A percentile compares a stretch with the other conserved stretches of the same genome.
Conservation (phyloP, 2,113 vertebrate genomes). For the Toxostoma redivivum region DNA sequence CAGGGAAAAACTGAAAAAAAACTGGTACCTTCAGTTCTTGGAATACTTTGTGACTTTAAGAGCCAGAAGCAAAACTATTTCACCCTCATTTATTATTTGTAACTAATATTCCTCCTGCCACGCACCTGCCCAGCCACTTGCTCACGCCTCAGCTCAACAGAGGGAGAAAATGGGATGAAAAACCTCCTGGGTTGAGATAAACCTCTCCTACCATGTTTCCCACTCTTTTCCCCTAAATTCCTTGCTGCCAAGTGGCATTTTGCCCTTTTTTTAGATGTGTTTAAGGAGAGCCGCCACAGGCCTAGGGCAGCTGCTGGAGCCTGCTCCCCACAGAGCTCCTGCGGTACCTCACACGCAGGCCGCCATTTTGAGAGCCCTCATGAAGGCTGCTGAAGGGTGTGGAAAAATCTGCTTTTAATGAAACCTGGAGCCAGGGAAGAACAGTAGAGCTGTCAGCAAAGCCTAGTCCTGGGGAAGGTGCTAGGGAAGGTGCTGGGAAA, state of each 20-base stretch:
- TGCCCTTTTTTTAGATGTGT: background rate
- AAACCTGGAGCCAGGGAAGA: background rate
- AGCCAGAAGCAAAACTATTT: background rate
- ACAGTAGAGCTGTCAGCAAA: background rate
- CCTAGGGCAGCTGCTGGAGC: accelerated
- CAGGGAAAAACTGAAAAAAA: background rate
- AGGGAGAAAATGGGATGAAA: background rate
- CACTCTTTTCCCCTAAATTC: accelerated
- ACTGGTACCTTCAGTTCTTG: background rate
- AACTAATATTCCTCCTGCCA: background rate
- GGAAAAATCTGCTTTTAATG: background rate
- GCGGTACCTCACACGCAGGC: accelerated
- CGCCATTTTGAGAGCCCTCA: background rate
- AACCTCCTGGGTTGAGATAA: accelerated
- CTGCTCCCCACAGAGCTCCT: background rate
- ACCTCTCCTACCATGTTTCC: accelerated
- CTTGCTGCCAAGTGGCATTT: accelerated
- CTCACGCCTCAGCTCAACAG: background rate
- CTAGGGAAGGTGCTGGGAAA: background rate
- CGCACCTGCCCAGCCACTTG: accelerated
- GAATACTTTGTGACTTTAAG: background rate
- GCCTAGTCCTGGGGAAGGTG: background rate
- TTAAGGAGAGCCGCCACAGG: accelerated
- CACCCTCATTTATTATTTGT: background rate
- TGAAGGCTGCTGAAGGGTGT: accelerated